These are phyloP conservation scores for Scotopteryx bipunctaria DNA, from an alignment of 2,888 invertebrate species.

Conservation along the genomic window DNA sequence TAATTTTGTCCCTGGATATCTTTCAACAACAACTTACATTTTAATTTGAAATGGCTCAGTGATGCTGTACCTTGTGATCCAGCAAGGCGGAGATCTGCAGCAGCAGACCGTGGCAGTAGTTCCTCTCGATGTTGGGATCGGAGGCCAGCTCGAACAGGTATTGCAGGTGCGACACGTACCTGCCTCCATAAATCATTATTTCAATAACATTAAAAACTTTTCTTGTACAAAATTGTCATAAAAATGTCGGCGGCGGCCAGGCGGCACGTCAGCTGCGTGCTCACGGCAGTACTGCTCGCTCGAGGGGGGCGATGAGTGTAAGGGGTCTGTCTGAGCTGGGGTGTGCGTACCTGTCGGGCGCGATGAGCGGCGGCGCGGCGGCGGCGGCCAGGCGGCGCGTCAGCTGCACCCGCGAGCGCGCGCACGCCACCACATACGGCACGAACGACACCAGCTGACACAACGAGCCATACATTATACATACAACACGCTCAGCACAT, in stretches of 20 bases:
- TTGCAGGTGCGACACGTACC: conserved; percentile 21
- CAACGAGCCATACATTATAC: background rate
- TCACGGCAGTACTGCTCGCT: too few species aligned
- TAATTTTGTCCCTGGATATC: too few species aligned
- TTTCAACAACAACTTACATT: too few species aligned
- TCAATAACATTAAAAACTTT: too few species aligned
- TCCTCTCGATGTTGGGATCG: conserved; percentile 58
- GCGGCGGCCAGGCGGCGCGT: conserved; percentile 26
- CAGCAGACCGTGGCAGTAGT: conserved; percentile 84
- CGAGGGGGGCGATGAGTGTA: too few species aligned
- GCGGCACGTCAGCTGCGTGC: too few species aligned
- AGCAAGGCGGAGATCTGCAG: conserved; percentile 76
- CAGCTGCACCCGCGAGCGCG: conserved; percentile 15
- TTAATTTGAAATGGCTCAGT: too few species aligned
- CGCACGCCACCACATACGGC: conserved; percentile 73
- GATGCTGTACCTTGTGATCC: conserved; percentile 11
- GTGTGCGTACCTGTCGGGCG: conserved; percentile 12
- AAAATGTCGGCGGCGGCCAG: too few species aligned
- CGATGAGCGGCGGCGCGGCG: conserved; percentile 17
- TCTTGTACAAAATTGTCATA: too few species aligned
- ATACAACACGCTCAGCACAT: too few species aligned
- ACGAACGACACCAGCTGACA: conserved; percentile 85
- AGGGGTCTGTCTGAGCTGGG: background rate
- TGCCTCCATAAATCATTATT: background rate
- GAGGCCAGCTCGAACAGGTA: conserved; percentile 19